Percentiles rank a stretch among this genome's conserved stretches.
phyloP scores from a whole-genome alignment of 2,113 vertebrate genomes.

The rat (Rattus norvegicus) region GRCr8 NC_086022.1:141797501-141798000 shows the following conservation, averaged over 20 bases:
- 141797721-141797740: not conserved
- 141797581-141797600: conserved; percentile 11
- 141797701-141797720: not conserved
- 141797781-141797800: not conserved
- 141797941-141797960: not conserved
- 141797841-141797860: not conserved
- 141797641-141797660: conserved; percentile 48
- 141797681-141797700: not conserved
- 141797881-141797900: accelerated
- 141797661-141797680: not conserved
- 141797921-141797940: not conserved
- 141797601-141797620: not conserved
- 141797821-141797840: not conserved
- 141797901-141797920: not conserved
- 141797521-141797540: not conserved
- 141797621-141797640: conserved; percentile 62
- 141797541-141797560: conserved; percentile 74
- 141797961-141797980: not conserved
- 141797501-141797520: not conserved
- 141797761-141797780: not conserved
- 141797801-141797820: not conserved
- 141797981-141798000: not conserved
- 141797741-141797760: not conserved
- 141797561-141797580: conserved; percentile 59
- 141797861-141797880: not conserved